Percentiles rank a stretch among this genome's conserved stretches.
phyloP scores from a whole-genome alignment of 2,113 vertebrate species.

The Hystrix brachyura region DNA sequence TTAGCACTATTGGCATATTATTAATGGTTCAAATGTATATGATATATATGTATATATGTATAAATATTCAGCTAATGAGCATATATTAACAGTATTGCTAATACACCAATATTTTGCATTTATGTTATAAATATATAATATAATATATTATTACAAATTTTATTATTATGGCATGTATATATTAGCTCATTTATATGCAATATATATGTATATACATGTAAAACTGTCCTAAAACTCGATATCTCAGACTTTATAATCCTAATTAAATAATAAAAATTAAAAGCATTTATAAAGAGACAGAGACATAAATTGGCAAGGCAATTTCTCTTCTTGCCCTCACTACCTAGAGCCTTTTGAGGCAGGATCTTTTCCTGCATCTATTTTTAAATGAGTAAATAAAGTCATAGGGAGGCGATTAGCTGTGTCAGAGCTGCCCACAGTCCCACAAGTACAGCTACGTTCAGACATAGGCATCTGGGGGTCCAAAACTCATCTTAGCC shows the following conservation, averaged over 20 bases:
- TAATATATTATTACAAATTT: not conserved
- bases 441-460: conserved; percentile 54
- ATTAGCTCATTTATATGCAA: not conserved
- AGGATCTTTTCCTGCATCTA: conserved; percentile 65
- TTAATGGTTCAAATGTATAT: not conserved
- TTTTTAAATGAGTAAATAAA: conserved; percentile 79
- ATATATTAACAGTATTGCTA: not conserved
- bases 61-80: not conserved
- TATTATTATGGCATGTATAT: not conserved
- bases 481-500: not conserved
- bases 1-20: not conserved
- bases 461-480: conserved; percentile 52
- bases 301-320: not conserved
- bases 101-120: not conserved
- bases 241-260: conserved; percentile 49
- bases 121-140: not conserved
- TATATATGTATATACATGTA: not conserved
- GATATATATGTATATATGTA: not conserved
- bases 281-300: conserved; percentile 18
- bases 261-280: conserved; percentile 46
- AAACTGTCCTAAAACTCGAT: not conserved
- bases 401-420: conserved; percentile 72
- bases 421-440: conserved; percentile 16
- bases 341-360: conserved; percentile 50
- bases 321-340: not conserved